Base-by-base conservation (phyloP, 2,888 invertebrate species). In the Acheta domesticus region DNA sequence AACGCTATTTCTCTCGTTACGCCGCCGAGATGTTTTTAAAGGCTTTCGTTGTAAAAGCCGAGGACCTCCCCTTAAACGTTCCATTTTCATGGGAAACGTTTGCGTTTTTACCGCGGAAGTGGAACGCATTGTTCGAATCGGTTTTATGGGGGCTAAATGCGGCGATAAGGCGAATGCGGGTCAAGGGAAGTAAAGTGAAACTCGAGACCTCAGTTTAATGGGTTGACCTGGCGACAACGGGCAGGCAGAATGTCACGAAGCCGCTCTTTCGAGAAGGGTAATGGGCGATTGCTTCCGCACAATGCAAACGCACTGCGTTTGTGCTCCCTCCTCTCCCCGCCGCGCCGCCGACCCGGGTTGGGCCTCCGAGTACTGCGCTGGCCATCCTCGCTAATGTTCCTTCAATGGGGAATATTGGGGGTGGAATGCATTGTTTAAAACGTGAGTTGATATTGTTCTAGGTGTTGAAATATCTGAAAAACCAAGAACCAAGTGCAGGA, bases 141-240 rank as follows among this genome's bases (percentile, higher is more conserved):
- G 62, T 62, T 62, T 62, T 62, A 62, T 62, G 11, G 62, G 62
- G 16, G n/a, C 62, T n/a, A n/a, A 14, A n/a, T 62, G n/a, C 62
- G n/a, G 16, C 62, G 62, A 62, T 62, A 62, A 62, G n/a, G 62
- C 62, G 14, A n/a, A 62, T n/a, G 14, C n/a, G 62, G 62, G 62
- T 62, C 62, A 62, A 19, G 62, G n/a, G 62, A 62, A 62, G 62
- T 62, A 62, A 62, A 62, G 62, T 62, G 62, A 62, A 62, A 62
- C 62, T 16, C n/a, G 62, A 62, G 62, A 62, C 62, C 62, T 8
- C 11, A 5, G 8, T 62, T 62, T 62, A 62, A 62, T 62, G 62
- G 62, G 12, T 62, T 62, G 62, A 62, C 62, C 62, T 62, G 62
- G 62, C 62, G 62, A 62, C 62, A 62, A 62, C 62, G 62, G 16